A percentile compares a stretch with the other conserved stretches of the same genome.
Conservation (phyloP, 2,888 invertebrate genomes). For the Hermodice carunculata region DNA sequence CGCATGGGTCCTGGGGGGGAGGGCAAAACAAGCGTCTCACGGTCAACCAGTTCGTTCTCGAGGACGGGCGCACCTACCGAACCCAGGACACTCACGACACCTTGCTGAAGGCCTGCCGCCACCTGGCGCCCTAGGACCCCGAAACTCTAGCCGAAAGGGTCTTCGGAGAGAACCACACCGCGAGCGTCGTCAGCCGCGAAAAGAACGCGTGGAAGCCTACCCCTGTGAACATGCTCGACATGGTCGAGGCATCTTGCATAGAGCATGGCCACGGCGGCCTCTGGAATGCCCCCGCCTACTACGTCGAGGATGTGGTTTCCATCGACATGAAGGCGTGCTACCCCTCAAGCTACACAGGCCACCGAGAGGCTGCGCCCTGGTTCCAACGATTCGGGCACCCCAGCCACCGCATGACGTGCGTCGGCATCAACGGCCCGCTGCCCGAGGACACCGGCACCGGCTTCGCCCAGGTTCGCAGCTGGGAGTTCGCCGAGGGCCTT, state of each 20-base stretch:
- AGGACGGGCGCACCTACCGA: slow-evolving; percentile 14
- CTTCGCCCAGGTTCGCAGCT: neutral
- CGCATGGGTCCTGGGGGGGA: slow-evolving; percentile 25
- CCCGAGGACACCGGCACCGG: too few relatives aligned
- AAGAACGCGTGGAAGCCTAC: slow-evolving; percentile 14
- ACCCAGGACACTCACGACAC: slow-evolving; percentile 2
- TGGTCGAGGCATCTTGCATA: too few relatives aligned
- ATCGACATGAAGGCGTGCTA: slow-evolving; percentile 18
- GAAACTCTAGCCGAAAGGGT: slow-evolving; percentile 1
- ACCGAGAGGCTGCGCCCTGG: slow-evolving; percentile 12
- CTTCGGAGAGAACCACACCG: slow-evolving; percentile 16
- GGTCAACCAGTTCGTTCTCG: slow-evolving; percentile 30
- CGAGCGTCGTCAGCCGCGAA: neutral
- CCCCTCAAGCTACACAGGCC: slow-evolving; percentile 4
- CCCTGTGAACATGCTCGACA: slow-evolving; percentile 11
- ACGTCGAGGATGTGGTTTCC: neutral
- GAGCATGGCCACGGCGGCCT: too few relatives aligned
- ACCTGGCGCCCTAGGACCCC: too few relatives aligned
- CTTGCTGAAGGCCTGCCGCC: too few relatives aligned
- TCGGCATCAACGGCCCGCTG: slow-evolving; percentile 16
- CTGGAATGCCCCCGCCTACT: too few relatives aligned
- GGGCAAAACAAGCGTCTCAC: slow-evolving; percentile 10
- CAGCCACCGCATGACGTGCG: slow-evolving; percentile 10
- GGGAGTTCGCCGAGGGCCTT: neutral
- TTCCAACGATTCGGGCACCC: slow-evolving; percentile 25